These are phyloP conservation scores for Cervus canadensis DNA, from an alignment of 2,113 vertebrate genomes.

Conservation along the genomic window DNA sequence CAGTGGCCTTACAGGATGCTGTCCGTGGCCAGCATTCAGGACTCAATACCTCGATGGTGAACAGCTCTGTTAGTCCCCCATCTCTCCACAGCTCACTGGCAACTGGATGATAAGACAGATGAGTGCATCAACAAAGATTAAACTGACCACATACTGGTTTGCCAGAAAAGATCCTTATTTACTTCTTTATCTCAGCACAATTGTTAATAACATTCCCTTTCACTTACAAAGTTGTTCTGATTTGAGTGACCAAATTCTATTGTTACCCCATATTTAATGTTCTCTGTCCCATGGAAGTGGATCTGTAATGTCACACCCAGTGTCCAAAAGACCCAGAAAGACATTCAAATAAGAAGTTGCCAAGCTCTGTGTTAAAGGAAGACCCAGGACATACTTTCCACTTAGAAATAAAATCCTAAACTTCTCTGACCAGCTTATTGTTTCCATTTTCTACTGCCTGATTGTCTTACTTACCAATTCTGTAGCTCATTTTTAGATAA, in stretches of 20 bases:
- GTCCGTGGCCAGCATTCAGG: not conserved
- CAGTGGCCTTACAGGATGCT: not conserved
- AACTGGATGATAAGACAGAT: not conserved
- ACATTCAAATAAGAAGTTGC: not conserved
- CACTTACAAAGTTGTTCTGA: not conserved
- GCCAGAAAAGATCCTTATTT: not conserved
- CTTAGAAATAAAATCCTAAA: not conserved
- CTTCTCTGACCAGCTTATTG: not conserved
- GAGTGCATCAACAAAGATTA: not conserved
- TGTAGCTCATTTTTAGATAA: not conserved
- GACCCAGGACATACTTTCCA: not conserved
- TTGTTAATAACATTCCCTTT: not conserved
- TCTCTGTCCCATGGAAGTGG: not conserved
- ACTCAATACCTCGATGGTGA: not conserved
- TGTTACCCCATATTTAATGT: not conserved
- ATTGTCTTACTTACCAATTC: not conserved
- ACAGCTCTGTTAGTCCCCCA: not conserved
- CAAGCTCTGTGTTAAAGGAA: not conserved
- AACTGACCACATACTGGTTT: not conserved
- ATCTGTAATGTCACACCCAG: not conserved
- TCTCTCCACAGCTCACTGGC: not conserved
- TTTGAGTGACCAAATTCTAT: not conserved
- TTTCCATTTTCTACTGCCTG: not conserved
- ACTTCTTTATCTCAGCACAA: not conserved
- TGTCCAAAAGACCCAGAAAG: not conserved